Percentiles rank a stretch among this genome's conserved stretches.
Conservation (phyloP, 2,797 vertebrate genomes). For the Masticophis lateralis region DNA sequence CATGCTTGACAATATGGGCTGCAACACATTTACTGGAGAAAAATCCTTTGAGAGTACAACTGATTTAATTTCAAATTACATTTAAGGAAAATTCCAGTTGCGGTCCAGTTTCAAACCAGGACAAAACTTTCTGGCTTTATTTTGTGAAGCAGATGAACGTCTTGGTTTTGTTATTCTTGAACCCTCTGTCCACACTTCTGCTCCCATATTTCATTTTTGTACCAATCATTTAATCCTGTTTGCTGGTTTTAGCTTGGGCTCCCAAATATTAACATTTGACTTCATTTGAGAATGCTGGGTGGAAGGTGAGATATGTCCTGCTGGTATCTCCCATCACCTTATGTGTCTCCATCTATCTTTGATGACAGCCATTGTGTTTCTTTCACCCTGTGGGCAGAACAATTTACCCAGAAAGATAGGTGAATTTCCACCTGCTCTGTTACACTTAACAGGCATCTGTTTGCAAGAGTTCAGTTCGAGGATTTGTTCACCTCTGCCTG, state of each 20-base stretch:
- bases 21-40: not conserved
- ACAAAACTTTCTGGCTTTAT: not conserved
- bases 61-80: not conserved
- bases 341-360: not conserved
- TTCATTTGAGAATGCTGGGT: not conserved
- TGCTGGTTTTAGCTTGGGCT: not conserved
- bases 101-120: not conserved
- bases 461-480: not conserved
- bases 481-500: not conserved
- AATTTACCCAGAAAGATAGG: not conserved
- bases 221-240: not conserved
- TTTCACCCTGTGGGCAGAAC: not conserved
- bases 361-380: not conserved
- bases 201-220: not conserved
- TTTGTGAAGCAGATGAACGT: not conserved
- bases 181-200: not conserved
- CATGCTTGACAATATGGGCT: not conserved
- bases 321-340: not conserved
- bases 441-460: not conserved
- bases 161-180: not conserved
- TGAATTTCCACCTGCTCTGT: not conserved
- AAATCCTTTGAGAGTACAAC: not conserved
- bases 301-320: not conserved
- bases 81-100: not conserved
- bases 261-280: not conserved